phyloP scores from a whole-genome alignment of 2,797 vertebrate genomes.

The Leptodactylus fallax region DNA sequence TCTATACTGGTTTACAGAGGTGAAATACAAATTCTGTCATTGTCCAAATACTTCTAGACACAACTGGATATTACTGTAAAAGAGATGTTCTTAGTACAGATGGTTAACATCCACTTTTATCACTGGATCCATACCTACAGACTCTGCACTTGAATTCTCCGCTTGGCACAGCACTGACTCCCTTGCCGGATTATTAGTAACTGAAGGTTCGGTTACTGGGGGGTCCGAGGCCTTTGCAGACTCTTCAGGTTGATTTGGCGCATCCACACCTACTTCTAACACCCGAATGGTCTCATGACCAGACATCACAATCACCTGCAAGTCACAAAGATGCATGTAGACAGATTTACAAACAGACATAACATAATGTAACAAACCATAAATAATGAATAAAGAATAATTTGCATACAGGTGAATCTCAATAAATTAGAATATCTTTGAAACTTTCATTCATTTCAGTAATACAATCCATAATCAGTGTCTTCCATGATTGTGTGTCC shows the following conservation, averaged over 20 bases:
- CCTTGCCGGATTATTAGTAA: constrained; percentile 36
- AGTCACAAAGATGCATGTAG: neutral
- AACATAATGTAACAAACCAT: neutral
- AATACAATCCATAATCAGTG: too few relatives aligned
- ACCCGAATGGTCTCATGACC: constrained; percentile 95
- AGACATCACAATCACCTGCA: constrained; percentile 97
- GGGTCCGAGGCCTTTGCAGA: constrained; percentile 64
- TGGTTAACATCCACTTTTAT: neutral
- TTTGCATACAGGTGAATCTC: too few relatives aligned
- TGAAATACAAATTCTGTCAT: too few relatives aligned
- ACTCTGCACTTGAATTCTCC: constrained; percentile 63
- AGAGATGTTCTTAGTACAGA: neutral
- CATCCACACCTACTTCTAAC: constrained; percentile 90
- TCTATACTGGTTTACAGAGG: too few relatives aligned
- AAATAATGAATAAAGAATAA: neutral
- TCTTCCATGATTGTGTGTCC: too few relatives aligned
- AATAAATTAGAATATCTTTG: too few relatives aligned
- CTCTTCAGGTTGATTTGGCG: constrained; percentile 72
- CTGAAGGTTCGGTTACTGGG: constrained; percentile 45
- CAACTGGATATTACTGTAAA: too few relatives aligned
- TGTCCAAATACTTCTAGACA: too few relatives aligned
- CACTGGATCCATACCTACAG: constrained; percentile 68
- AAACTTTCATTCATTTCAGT: too few relatives aligned
- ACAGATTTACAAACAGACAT: neutral
- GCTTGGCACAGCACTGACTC: constrained; percentile 65